A percentile compares a stretch with the other conserved stretches of the same genome.
These are phyloP conservation scores for Enteromius viviparus DNA, from an alignment of 2,797 vertebrate genomes.

Conservation along the genomic window DNA sequence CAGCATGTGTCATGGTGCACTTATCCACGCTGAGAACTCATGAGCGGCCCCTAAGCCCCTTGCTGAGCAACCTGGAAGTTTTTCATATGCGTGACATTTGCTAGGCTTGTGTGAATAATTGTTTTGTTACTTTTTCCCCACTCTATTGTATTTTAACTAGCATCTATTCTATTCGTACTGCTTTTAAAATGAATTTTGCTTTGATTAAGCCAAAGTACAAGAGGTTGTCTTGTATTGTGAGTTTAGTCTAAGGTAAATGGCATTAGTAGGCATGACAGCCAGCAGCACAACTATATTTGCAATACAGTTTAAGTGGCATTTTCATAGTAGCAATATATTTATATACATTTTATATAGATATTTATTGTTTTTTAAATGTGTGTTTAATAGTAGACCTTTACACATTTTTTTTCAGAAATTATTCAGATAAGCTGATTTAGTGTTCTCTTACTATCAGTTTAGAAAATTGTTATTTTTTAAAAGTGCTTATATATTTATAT, in stretches of 20 bases:
- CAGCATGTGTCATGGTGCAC: conserved; percentile 15
- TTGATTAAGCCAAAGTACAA: not conserved
- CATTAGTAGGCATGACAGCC: not conserved
- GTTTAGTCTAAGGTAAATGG: not conserved
- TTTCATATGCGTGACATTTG: not conserved
- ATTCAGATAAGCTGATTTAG: not conserved
- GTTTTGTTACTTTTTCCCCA: not conserved
- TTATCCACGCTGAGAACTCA: not conserved
- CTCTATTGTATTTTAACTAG: not conserved
- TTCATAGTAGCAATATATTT: not conserved
- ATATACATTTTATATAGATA: too few relatives aligned
- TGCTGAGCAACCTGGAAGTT: conserved; percentile 15
- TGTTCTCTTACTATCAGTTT: not conserved
- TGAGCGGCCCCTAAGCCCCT: conserved; percentile 15
- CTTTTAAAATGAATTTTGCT: not conserved
- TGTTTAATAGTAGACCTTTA: not conserved
- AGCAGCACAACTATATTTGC: not conserved
- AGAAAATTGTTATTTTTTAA: not conserved
- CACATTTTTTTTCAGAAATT: not conserved
- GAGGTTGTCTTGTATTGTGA: not conserved
- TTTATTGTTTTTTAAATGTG: not conserved
- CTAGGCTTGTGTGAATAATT: not conserved
- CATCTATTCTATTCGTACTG: not conserved
- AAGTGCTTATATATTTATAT: not conserved
- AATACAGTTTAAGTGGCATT: not conserved